A percentile compares a stretch with the other conserved stretches of the same genome.
Evolutionary conservation across 2,113 vertebrate species (phyloP).

Genomic region (Malurus elegans): DNA sequence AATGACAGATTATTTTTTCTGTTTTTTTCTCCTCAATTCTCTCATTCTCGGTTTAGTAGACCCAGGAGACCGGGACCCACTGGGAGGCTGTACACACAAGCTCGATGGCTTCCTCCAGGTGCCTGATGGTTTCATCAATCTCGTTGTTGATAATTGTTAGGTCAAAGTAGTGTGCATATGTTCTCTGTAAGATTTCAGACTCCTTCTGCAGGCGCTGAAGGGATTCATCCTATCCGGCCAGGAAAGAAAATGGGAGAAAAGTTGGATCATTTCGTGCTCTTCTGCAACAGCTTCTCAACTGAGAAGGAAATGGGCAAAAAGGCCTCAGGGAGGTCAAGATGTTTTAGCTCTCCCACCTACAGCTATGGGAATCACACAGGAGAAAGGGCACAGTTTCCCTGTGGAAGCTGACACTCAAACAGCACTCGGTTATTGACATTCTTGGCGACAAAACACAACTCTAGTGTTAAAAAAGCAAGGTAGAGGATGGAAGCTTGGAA

Average conservation of each 20-base stretch:
- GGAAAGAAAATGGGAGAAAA: conserved; percentile 35
- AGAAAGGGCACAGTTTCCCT: not conserved
- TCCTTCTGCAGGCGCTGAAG: conserved; percentile 98
- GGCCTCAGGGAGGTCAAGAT: not conserved
- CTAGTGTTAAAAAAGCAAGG: not conserved
- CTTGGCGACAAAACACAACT: not conserved
- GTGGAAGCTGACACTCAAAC: not conserved
- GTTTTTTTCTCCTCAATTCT: conserved; percentile 19
- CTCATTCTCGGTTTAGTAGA: conserved; percentile 82
- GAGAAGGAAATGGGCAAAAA: not conserved
- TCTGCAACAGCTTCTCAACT: not conserved
- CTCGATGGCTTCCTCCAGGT: conserved; percentile 96
- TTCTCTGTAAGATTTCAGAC: conserved; percentile 97
- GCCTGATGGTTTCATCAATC: conserved; percentile 97
- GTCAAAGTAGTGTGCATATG: conserved; percentile 98
- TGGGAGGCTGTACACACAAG: conserved; percentile 94
- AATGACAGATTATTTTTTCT: conserved; percentile 62
- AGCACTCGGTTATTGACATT: not conserved
- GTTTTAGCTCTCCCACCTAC: not conserved
- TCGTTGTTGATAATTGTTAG: conserved; percentile 99
- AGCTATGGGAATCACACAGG: not conserved
- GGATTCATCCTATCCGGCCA: conserved; percentile 86
- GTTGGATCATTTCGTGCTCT: not conserved
- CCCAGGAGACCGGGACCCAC: conserved; percentile 99
- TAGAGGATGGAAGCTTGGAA: not conserved